Conservation (phyloP, 2,888 invertebrate species). For the Meteorus colon region DNA sequence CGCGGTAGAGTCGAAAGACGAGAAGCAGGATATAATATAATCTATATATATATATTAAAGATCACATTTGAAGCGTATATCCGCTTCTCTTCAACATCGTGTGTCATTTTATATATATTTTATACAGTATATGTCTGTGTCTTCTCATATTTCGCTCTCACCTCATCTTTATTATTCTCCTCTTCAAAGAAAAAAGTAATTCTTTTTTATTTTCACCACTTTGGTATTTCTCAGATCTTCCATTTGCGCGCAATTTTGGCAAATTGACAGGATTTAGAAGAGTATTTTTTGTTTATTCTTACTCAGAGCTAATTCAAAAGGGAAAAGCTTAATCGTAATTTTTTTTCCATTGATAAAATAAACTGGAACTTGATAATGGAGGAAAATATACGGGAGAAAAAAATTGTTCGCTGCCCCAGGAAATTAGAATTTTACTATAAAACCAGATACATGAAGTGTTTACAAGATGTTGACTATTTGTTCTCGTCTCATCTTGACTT, state of each 20-base stretch:
- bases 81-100: conserved; percentile 46
- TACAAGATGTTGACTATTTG: conserved; percentile 28
- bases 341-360: too few relatives aligned
- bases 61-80: conserved; percentile 58
- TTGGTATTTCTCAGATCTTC: not conserved
- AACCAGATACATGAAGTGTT: too few relatives aligned
- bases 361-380: too few relatives aligned
- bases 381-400: too few relatives aligned
- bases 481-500: conserved; percentile 51
- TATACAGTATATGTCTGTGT: conserved; percentile 10
- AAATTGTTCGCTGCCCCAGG: too few relatives aligned
- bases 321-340: too few relatives aligned
- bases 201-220: conserved; percentile 17
- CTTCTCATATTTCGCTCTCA: conserved; percentile 19
- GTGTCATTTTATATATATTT: not conserved
- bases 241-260: conserved; percentile 56
- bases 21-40: conserved; percentile 37
- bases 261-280: conserved; percentile 46
- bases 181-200: conserved; percentile 20
- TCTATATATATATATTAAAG: conserved; percentile 43
- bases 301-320: too few relatives aligned
- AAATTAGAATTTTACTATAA: too few relatives aligned
- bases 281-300: too few relatives aligned
- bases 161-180: conserved; percentile 44
- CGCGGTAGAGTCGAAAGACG: conserved; percentile 27